Conservation (phyloP, 2,888 invertebrate genomes). For the Pilophorus perplexus region DNA sequence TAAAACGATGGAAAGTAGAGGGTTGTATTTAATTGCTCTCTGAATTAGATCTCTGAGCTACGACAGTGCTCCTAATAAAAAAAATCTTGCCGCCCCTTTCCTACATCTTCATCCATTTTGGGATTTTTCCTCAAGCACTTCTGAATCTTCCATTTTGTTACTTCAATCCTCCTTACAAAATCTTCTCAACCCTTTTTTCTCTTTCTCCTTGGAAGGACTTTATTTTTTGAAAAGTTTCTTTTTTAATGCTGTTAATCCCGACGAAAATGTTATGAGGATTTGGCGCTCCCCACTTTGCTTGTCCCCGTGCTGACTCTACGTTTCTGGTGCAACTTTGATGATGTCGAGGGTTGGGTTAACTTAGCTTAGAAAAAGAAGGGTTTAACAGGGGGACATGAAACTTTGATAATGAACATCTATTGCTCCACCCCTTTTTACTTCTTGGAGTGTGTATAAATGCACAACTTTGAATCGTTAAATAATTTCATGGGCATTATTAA, state of each 20-base stretch:
- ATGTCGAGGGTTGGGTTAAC: too few relatives aligned
- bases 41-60: slow-evolving; percentile 24
- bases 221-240: not conserved
- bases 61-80: not conserved
- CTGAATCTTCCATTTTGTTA: not conserved
- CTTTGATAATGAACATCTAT: too few relatives aligned
- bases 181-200: not conserved
- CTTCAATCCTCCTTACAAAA: not conserved
- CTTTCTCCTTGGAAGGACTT: not conserved
- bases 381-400: too few relatives aligned
- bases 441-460: too few relatives aligned
- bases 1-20: not conserved
- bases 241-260: not conserved
- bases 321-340: slow-evolving; percentile 8
- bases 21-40: slow-evolving; percentile 21
- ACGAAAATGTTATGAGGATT: slow-evolving; percentile 5
- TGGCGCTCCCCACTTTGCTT: too few relatives aligned
- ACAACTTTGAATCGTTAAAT: too few relatives aligned
- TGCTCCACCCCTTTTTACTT: too few relatives aligned
- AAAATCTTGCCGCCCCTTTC: not conserved
- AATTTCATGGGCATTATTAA: too few relatives aligned
- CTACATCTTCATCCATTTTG: not conserved
- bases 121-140: not conserved
- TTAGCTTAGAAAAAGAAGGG: too few relatives aligned
- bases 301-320: not conserved